Evolutionary conservation across 1,140 invertebrate genomes (phyloP), one percentile per base, ranked within the genome.

Genomic region (Colletes gigas): DNA sequence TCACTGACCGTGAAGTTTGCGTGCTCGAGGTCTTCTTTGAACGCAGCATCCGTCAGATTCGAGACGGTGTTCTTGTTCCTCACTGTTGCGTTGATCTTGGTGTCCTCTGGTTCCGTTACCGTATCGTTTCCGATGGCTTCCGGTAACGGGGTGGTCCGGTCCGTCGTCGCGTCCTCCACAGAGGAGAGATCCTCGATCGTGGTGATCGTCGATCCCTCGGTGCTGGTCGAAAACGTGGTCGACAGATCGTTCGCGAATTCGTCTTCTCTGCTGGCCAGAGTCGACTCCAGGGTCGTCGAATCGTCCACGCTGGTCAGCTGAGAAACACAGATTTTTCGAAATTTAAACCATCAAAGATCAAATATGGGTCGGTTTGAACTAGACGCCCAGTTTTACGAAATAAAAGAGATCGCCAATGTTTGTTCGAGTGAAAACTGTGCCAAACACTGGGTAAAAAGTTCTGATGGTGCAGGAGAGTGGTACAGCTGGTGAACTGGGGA

Each of bases 191-290:
- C 86, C 60, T 89, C 83, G 84, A 65, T 80, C 50, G 83, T 81
- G 19, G 30, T 52, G 21, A 65, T 80, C 68, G 70, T 77, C 8
- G 80, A 65, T 50, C 82, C 86, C 55, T 41, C 55, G 47, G 62
- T 84, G 83, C 74, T 82, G 68, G 86, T 83, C 19, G 76, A 83
- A 72, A 85, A 88, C 68, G 73, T 88, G 65, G 80, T 86, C 62
- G 85, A 88, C 41, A 82, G 80, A 77, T 89, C 89, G 69, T 76
- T 74, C 9, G 17, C 14, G 6, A 74, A 39, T 55, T 82, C 79
- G 17, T 76, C 79, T 10, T 72, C 69, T 50, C 54, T 85, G 63
- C 50, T 57, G 8, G 83, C 30, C 55, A 60, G 4, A 3, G 83
- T 82, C n/a, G 84, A 60, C 41, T 78, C 79, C 44, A 73, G 39